Evolutionary conservation across 2,797 vertebrate genomes (phyloP).

Genomic region (Crenichthys baileyi): DNA sequence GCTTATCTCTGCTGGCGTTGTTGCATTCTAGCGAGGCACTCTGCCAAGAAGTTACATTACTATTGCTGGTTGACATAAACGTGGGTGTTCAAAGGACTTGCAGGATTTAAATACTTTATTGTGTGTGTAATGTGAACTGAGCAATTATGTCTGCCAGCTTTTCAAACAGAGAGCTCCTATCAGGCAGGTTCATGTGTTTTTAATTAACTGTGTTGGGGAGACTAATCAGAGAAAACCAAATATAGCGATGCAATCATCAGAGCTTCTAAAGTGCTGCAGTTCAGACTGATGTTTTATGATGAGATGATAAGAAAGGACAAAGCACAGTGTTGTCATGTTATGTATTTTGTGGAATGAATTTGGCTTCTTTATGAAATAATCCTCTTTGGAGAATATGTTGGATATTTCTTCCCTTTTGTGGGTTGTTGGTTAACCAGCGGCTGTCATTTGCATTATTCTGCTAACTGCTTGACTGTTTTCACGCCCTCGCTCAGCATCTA

Average conservation of each 20-base stretch:
- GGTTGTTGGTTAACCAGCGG: conserved; percentile 57
- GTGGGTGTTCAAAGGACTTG: conserved; percentile 79
- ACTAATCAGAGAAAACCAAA: conserved; percentile 45
- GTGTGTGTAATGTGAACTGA: conserved; percentile 79
- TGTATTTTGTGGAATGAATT: conserved; percentile 32
- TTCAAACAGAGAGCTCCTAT: conserved; percentile 77
- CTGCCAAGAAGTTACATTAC: conserved; percentile 77
- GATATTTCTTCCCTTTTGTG: conserved; percentile 33
- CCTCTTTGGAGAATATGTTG: conserved; percentile 27
- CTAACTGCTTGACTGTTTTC: conserved; percentile 51
- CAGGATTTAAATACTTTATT: conserved; percentile 78
- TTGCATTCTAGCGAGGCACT: conserved; percentile 62
- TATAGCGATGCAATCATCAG: conserved; percentile 35
- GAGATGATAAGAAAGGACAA: conserved; percentile 23
- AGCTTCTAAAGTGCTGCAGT: conserved; percentile 29
- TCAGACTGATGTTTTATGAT: conserved; percentile 29
- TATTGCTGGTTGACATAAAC: conserved; percentile 73
- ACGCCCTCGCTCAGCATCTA: conserved; percentile 31
- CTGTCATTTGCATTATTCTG: conserved; percentile 56
- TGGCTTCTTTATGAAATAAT: conserved; percentile 35
- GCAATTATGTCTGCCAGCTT: conserved; percentile 79
- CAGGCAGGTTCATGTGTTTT: conserved; percentile 77
- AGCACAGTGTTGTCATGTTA: conserved; percentile 7
- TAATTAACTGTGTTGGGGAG: conserved; percentile 71
- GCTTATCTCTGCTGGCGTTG: conserved; percentile 78